Evolutionary conservation across 2,888 invertebrate species (phyloP), one percentile per base, ranked within the genome.

Genomic region (Drosophila dives): DNA sequence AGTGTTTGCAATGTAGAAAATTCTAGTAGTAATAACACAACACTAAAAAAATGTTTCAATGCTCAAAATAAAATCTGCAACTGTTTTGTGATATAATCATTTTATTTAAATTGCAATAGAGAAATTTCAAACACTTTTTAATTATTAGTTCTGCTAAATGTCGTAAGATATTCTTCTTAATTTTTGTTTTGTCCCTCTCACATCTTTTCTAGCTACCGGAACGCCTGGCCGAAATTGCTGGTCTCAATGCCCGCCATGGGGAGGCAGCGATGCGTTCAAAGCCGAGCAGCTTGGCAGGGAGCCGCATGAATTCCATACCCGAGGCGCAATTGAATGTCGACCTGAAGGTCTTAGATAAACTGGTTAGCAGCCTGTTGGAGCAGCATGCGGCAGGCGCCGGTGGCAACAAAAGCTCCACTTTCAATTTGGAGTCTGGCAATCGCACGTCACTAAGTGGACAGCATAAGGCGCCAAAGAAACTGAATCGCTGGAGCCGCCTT

Each of bases 321-420:
- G 93, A 86, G 62, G 93, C 94, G 0, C 94, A 93, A 77, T 86
- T 93, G 11, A 94, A 95, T 69, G 91, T 91, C 42, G 95, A 96
- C 80, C 94, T 96, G 40, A 95, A 94, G 34, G 94, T 94, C 2
- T 91, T 96, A 55, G 96, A 96, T 85, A 95, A 95, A 87, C 93
- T 96, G 26, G 94, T 96, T 15, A 94, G 94, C 32, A 94, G 94
- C 36, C 92, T 96, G 20, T 90, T 96, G 23, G 94, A 94, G 38
- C 92, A 94, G 69, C 91, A 91, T 58, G 59, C 76, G 7, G 66
- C 79, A 15, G 70, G 73, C 10, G 67, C 68, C 7, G 65, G 64
- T 10, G 54, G 60, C 6, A 66, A 26, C 12, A 65, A 62, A 38
- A 58, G 49, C 48, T 49, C 53, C 12, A 32, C 63, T n/a, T 34